These are phyloP conservation scores for Tetramorium bicarinatum DNA, from an alignment of 2,888 invertebrate species.

Conservation along the genomic window DNA sequence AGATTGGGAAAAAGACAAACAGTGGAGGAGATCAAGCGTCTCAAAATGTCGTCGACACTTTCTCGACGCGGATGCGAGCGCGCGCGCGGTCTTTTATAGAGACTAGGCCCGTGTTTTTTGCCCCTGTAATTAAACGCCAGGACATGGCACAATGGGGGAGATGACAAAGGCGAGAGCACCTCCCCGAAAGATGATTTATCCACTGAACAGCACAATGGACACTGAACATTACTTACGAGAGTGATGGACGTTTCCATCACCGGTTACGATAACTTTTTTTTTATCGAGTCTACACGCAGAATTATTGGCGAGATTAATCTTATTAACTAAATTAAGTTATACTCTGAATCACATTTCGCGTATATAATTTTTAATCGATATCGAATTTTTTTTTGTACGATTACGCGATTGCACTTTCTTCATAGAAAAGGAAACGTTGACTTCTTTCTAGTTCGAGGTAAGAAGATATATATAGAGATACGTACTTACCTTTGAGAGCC, in stretches of 20 bases:
- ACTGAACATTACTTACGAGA: constrained; percentile 52
- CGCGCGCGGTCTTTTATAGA: constrained; percentile 48
- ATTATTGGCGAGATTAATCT: not conserved
- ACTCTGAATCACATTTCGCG: not conserved
- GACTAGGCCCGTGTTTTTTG: constrained; percentile 57
- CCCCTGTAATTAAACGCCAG: constrained; percentile 68
- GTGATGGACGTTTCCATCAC: not conserved
- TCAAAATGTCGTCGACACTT: constrained; percentile 39
- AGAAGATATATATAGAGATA: constrained; percentile 3
- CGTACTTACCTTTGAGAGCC: constrained; percentile 90
- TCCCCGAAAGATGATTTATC: constrained; percentile 44
- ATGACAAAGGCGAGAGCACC: constrained; percentile 62
- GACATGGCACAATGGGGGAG: constrained; percentile 57
- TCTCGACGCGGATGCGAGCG: not conserved
- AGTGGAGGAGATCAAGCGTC: constrained; percentile 42
- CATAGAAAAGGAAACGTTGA: not conserved
- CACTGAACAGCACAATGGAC: constrained; percentile 51
- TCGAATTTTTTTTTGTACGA: not conserved
- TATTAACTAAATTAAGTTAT: not conserved
- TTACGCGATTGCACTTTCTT: not conserved
- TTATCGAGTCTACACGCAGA: not conserved
- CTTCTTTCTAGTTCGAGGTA: not conserved
- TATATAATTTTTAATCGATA: not conserved
- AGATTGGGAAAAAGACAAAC: constrained; percentile 42
- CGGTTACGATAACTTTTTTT: not conserved